These are phyloP conservation scores for Amphibalanus amphitrite DNA, from an alignment of 1,140 invertebrate species.

Conservation along the genomic window DNA sequence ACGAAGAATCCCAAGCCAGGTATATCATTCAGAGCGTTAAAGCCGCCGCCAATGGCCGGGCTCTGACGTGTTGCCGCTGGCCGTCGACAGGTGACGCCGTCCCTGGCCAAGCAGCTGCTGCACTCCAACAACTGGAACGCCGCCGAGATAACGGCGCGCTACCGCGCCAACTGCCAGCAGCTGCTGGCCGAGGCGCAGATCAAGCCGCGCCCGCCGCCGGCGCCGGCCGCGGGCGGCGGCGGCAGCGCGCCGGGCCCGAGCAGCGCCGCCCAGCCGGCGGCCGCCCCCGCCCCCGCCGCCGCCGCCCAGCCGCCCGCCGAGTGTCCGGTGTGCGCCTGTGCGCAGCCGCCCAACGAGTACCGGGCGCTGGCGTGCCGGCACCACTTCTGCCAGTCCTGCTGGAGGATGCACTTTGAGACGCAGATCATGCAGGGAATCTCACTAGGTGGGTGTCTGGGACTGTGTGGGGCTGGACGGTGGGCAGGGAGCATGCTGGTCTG, in stretches of 20 bases:
- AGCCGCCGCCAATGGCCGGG: too few species aligned
- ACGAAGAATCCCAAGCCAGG: too few species aligned
- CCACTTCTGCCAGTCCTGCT: conserved; percentile 85
- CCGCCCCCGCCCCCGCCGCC: neutral
- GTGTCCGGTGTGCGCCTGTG: conserved; percentile 44
- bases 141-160: conserved; percentile 56
- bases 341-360: conserved; percentile 40
- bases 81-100: conserved; percentile 54
- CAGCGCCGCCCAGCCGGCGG: conserved; percentile 6
- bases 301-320: conserved; percentile 7
- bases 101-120: conserved; percentile 75
- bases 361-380: conserved; percentile 72
- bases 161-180: conserved; percentile 52
- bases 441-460: conserved; percentile 34
- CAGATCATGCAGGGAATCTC: conserved; percentile 77
- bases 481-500: too few species aligned
- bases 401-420: conserved; percentile 87
- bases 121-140: conserved; percentile 74
- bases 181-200: conserved; percentile 60
- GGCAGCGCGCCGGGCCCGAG: neutral
- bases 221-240: conserved; percentile 19
- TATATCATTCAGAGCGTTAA: too few species aligned
- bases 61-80: too few species aligned
- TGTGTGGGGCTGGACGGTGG: too few species aligned
- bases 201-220: conserved; percentile 39